These are phyloP conservation scores for Antheraea assamensis DNA, from an alignment of 2,888 invertebrate genomes.

Conservation along the genomic window DNA sequence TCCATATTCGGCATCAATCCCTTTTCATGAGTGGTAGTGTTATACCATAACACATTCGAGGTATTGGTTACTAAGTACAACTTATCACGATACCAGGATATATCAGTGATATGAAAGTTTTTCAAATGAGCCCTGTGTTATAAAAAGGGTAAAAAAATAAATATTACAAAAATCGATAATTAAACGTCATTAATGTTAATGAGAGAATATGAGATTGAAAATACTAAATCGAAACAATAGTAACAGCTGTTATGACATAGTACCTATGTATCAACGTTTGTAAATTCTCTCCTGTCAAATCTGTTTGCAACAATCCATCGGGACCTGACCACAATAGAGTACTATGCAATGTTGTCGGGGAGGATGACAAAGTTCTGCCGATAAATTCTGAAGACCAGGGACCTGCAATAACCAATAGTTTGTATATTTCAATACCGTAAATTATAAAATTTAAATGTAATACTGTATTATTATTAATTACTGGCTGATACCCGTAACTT, in stretches of 20 bases:
- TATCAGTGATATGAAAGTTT: slow-evolving; percentile 85
- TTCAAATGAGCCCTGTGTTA: slow-evolving; percentile 71
- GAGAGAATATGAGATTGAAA: not conserved
- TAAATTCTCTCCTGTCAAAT: slow-evolving; percentile 90
- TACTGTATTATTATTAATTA: not conserved
- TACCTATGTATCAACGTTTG: slow-evolving; percentile 85
- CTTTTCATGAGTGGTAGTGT: slow-evolving; percentile 83
- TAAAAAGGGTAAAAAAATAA: slow-evolving; percentile 1
- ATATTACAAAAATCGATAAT: not conserved
- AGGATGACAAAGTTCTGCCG: slow-evolving; percentile 85
- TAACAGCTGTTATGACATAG: slow-evolving; percentile 13
- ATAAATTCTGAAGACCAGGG: slow-evolving; percentile 91
- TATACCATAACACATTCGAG: slow-evolving; percentile 87
- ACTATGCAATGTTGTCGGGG: slow-evolving; percentile 81
- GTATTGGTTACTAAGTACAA: slow-evolving; percentile 89
- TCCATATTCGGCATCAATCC: slow-evolving; percentile 84
- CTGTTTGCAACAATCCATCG: slow-evolving; percentile 90
- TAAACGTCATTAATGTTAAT: not conserved
- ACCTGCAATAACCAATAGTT: slow-evolving; percentile 66
- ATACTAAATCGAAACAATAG: not conserved
- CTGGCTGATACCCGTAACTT: not conserved
- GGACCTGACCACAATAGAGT: slow-evolving; percentile 89
- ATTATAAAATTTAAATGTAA: not conserved
- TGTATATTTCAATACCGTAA: not conserved
- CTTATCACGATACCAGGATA: slow-evolving; percentile 89